Conservation (phyloP, 2,797 vertebrate species). For the Syndactyla subalaris region DNA sequence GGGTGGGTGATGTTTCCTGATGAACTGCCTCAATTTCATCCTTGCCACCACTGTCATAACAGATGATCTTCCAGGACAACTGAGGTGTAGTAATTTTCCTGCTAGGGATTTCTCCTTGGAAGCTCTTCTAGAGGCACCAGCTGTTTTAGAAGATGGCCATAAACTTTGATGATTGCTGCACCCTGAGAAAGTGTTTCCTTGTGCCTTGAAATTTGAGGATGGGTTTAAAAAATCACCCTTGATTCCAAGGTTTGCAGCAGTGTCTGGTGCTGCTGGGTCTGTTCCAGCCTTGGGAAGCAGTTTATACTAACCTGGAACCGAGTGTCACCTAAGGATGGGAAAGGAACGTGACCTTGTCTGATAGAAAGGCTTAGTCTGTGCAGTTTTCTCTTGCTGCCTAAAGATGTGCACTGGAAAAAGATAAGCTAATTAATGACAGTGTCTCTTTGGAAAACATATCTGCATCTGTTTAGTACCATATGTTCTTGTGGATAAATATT, state of each 20-base stretch:
- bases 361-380: neutral
- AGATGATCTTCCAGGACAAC: neutral
- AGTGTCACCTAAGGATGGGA: neutral
- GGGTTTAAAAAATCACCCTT: neutral
- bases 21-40: neutral
- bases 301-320: neutral
- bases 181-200: neutral
- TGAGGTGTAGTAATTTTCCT: neutral
- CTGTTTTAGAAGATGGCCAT: neutral
- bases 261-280: neutral
- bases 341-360: neutral
- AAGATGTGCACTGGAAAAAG: neutral
- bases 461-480: neutral
- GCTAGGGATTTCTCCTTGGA: neutral
- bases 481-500: slow-evolving; percentile 32
- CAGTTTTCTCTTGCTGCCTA: neutral
- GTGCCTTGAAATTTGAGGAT: neutral
- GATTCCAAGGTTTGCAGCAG: neutral
- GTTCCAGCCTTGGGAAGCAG: neutral
- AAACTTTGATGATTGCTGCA: neutral
- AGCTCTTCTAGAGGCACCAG: neutral
- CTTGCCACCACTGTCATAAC: rapidly evolving
- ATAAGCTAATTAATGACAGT: neutral
- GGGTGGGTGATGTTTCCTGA: neutral
- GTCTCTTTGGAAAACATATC: neutral